Conservation (phyloP, 2,888 invertebrate species). For the Chalcis sispes region DNA sequence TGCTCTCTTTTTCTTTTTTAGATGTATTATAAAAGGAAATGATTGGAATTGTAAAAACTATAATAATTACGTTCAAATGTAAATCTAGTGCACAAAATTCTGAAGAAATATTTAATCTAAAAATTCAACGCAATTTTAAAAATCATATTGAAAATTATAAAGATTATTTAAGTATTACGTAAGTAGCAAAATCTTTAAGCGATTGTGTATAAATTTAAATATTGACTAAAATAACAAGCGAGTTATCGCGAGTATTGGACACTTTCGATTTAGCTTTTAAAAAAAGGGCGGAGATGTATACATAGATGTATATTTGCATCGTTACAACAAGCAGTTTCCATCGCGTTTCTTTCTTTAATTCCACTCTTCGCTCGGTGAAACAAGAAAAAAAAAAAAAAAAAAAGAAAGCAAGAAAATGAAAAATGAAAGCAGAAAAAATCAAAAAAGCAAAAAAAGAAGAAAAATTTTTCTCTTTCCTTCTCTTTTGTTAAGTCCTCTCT, state of each 20-base stretch:
- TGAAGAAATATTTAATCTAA: no score
- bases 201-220: background rate
- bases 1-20: no score
- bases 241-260: background rate
- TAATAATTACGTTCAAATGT: no score
- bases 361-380: conserved; percentile 7
- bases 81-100: no score
- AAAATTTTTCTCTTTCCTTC: conserved; percentile 5
- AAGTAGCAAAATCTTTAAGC: no score
- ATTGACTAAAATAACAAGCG: background rate
- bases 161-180: no score
- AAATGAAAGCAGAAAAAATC: conserved; percentile 23
- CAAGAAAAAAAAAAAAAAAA: conserved; percentile 26
- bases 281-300: conserved; percentile 10
- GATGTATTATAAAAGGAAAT: no score
- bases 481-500: background rate
- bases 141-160: no score
- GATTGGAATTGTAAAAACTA: no score
- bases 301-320: conserved; percentile 3
- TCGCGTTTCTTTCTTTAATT: conserved; percentile 10
- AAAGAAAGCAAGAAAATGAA: conserved; percentile 18
- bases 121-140: no score
- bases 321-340: conserved; percentile 2
- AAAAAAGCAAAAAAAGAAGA: conserved; percentile 18
- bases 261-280: background rate